Conservation (phyloP, 2,113 vertebrate species). For the Myrmophylax atrothorax region DNA sequence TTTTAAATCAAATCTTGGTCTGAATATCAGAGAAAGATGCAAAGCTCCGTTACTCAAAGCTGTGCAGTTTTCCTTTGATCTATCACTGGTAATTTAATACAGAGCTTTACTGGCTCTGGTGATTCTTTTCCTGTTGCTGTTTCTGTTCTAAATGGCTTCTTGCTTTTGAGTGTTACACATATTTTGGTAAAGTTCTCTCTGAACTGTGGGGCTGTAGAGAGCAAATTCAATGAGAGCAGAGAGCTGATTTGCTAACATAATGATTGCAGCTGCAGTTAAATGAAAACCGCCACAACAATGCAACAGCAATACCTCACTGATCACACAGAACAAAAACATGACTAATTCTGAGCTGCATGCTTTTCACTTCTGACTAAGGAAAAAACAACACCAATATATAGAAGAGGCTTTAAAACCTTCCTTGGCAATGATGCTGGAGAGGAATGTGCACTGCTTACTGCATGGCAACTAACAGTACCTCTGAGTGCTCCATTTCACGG, state of each 20-base stretch:
- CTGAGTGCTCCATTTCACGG: not conserved
- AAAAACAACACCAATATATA: not conserved
- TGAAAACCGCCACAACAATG: not conserved
- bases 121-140: not conserved
- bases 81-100: conserved; percentile 30
- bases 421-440: not conserved
- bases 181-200: not conserved
- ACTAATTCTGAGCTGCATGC: not conserved
- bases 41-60: conserved; percentile 43
- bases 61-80: conserved; percentile 44
- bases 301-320: not conserved
- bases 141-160: conserved; percentile 22
- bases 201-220: not conserved
- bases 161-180: not conserved
- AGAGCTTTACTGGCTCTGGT: not conserved
- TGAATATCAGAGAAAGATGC: not conserved
- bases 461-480: accelerated
- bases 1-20: conserved; percentile 45
- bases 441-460: not conserved
- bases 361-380: not conserved
- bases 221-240: not conserved
- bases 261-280: conserved; percentile 20
- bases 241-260: not conserved
- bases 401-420: not conserved
- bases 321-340: not conserved